Evolutionary conservation across 2,888 invertebrate genomes (phyloP).

Genomic region (Cordilura impudica): DNA sequence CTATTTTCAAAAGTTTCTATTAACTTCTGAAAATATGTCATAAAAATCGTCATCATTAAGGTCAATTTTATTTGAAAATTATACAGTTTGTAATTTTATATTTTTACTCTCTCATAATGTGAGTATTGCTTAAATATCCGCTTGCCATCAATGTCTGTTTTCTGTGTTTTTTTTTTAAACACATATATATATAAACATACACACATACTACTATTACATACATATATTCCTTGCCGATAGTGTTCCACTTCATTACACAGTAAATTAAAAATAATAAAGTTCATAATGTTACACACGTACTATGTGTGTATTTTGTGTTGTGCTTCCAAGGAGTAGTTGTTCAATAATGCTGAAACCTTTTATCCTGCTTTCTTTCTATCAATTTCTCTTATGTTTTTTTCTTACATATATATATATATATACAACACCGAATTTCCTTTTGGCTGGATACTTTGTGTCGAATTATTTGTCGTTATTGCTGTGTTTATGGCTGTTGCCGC

Average conservation of each 20-base stretch:
- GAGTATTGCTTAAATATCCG: not conserved
- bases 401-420: too few relatives aligned
- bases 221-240: not conserved
- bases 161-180: not conserved
- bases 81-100: too few relatives aligned
- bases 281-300: constrained; percentile 2
- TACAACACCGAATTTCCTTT: not conserved
- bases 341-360: not conserved
- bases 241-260: constrained; percentile 24
- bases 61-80: too few relatives aligned
- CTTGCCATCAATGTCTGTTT: not conserved
- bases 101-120: not conserved
- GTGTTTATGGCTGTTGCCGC: not conserved
- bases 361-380: not conserved
- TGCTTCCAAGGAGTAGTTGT: too few relatives aligned
- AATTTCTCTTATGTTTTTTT: not conserved
- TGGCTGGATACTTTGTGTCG: not conserved
- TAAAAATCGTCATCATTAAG: too few relatives aligned
- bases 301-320: not conserved
- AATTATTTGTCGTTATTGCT: constrained; percentile 9
- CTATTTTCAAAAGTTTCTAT: too few relatives aligned
- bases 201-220: not conserved
- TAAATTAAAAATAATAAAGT: constrained; percentile 28
- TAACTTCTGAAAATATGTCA: too few relatives aligned
- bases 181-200: not conserved